Evolutionary conservation across 2,888 invertebrate genomes (phyloP).

Genomic region (Carpatolechia fugitivella): DNA sequence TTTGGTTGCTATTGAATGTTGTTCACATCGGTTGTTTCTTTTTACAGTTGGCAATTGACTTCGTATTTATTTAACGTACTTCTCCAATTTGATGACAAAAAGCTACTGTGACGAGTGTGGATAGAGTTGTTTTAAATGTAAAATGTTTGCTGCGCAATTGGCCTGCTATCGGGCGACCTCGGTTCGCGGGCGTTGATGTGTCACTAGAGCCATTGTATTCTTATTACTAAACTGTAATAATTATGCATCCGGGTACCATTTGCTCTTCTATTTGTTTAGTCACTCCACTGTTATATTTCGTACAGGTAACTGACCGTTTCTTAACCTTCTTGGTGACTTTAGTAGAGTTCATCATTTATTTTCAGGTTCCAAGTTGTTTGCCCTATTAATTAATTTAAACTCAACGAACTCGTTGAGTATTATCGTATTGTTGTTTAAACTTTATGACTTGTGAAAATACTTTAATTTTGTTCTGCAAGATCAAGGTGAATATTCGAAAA

Average conservation of each 20-base stretch:
- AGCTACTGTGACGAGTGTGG: background rate
- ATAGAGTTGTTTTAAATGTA: slow-evolving; percentile 7
- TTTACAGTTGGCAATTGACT: too few species aligned
- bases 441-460: too few species aligned
- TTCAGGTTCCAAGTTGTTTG: background rate
- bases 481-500: background rate
- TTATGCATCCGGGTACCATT: slow-evolving; percentile 52
- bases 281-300: slow-evolving; percentile 33
- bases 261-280: slow-evolving; percentile 47
- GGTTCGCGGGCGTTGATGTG: slow-evolving; percentile 27
- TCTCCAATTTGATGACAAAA: background rate
- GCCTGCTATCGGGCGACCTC: slow-evolving; percentile 46
- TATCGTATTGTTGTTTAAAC: background rate
- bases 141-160: slow-evolving; percentile 49
- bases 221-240: slow-evolving; percentile 30
- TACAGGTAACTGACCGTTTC: slow-evolving; percentile 29
- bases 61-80: too few species aligned
- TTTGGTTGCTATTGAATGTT: too few species aligned
- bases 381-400: background rate
- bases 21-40: too few species aligned
- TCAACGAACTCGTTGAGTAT: background rate
- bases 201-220: slow-evolving; percentile 35
- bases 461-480: background rate
- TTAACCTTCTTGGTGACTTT: background rate
- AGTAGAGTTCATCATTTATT: background rate